A percentile compares a stretch with the other conserved stretches of the same genome.
Evolutionary conservation across 1,140 invertebrate species (phyloP).

Genomic region (Drosophila murphyi): DNA sequence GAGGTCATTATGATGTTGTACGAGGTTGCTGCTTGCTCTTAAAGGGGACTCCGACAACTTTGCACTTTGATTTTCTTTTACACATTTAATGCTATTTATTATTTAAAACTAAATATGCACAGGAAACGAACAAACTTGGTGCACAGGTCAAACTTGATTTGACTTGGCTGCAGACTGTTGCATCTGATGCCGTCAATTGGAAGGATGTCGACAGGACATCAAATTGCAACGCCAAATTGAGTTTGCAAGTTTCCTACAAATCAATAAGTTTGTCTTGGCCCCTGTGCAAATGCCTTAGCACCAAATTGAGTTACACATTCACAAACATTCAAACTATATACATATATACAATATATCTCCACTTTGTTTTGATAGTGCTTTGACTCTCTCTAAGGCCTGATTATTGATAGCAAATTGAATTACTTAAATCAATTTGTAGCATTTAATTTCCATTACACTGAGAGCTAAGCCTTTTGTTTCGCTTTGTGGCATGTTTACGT

Average conservation of each 20-base stretch:
- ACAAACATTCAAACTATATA: constrained; percentile 13
- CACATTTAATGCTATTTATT: constrained; percentile 56
- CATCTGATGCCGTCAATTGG: constrained; percentile 40
- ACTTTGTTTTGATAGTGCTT: constrained; percentile 14
- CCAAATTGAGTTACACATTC: constrained; percentile 64
- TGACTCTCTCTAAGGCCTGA: constrained; percentile 48
- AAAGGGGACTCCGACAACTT: constrained; percentile 27
- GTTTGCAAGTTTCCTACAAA: constrained; percentile 75
- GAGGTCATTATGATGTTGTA: constrained; percentile 69
- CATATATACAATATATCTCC: neutral
- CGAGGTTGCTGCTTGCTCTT: constrained; percentile 76
- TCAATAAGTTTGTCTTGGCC: constrained; percentile 72
- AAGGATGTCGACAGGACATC: constrained; percentile 32
- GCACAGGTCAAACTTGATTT: constrained; percentile 44
- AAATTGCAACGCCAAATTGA: constrained; percentile 66
- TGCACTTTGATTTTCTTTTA: constrained; percentile 34
- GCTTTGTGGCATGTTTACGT: constrained; percentile 32
- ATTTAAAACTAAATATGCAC: constrained; percentile 74
- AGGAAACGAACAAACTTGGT: constrained; percentile 46
- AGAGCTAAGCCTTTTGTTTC: constrained; percentile 30
- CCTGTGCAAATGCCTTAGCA: constrained; percentile 56
- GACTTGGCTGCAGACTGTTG: constrained; percentile 63
- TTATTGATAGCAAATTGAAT: constrained; percentile 73
- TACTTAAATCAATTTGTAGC: constrained; percentile 69
- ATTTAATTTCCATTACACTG: constrained; percentile 57